Conservation (phyloP, 2,797 vertebrate species). For the Setipinna tenuifilis region DNA sequence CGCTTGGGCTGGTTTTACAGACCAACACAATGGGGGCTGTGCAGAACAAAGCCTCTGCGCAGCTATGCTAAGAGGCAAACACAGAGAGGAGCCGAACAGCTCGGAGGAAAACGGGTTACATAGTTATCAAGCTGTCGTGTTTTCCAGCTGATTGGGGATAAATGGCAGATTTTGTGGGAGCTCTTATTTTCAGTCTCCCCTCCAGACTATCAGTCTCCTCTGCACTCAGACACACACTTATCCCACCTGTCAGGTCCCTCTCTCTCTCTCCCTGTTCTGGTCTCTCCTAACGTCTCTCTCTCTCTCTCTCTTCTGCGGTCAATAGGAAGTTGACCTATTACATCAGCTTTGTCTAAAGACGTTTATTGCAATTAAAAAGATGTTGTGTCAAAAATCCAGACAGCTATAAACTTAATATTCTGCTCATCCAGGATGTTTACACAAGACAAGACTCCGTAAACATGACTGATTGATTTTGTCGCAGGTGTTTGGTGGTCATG, state of each 20-base stretch:
- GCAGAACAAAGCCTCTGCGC: neutral
- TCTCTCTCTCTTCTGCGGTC: constrained; percentile 1
- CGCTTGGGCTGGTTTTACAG: neutral
- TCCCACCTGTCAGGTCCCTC: constrained; percentile 37
- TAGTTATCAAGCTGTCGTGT: neutral
- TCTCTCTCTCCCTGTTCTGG: too few species aligned
- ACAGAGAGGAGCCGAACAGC: neutral
- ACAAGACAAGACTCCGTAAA: constrained; percentile 62
- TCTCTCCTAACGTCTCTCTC: neutral
- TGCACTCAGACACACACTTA: constrained; percentile 5
- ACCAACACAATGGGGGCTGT: neutral
- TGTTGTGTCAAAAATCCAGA: constrained; percentile 58
- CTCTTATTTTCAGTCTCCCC: constrained; percentile 7
- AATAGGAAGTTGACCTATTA: neutral
- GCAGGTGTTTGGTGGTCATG: constrained; percentile 67
- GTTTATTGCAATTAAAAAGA: constrained; percentile 62
- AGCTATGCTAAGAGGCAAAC: neutral
- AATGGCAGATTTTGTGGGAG: neutral
- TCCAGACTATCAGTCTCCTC: neutral
- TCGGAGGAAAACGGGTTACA: constrained; percentile 9
- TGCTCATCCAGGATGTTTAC: constrained; percentile 59
- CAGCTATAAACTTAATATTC: constrained; percentile 65
- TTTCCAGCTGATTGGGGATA: neutral
- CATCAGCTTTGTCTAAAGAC: neutral
- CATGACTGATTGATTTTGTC: constrained; percentile 63